A percentile compares a stretch with the other conserved stretches of the same genome.
These are phyloP conservation scores for Andrena praecox DNA, from an alignment of 2,888 invertebrate species.

Conservation along the genomic window DNA sequence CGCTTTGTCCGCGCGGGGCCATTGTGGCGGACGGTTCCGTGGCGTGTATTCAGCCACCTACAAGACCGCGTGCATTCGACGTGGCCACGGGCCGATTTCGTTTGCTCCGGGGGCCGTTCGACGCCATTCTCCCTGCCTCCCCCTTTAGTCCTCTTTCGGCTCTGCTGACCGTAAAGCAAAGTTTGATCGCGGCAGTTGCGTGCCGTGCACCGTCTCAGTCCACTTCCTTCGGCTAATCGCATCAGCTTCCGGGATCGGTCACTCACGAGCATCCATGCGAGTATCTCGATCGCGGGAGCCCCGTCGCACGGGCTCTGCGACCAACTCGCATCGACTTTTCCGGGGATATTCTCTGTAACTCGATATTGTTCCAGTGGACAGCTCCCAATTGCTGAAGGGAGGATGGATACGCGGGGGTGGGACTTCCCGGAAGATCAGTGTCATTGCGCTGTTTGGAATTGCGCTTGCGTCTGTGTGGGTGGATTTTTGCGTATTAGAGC, in stretches of 20 bases:
- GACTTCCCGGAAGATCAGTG: too few species aligned
- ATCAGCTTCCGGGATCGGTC: slow-evolving; percentile 34
- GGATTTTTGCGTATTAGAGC: too few species aligned
- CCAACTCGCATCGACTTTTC: background rate
- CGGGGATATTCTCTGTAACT: background rate
- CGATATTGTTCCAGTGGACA: background rate
- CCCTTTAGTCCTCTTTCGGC: slow-evolving; percentile 49
- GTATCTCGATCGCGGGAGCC: background rate
- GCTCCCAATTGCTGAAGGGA: too few species aligned
- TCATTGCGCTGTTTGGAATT: too few species aligned
- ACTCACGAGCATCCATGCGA: slow-evolving; percentile 10
- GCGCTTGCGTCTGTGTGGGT: too few species aligned
- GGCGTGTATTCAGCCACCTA: slow-evolving; percentile 54
- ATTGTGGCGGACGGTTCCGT: slow-evolving; percentile 62
- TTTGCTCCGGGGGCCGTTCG: slow-evolving; percentile 45
- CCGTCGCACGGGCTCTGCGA: background rate
- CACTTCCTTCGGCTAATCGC: slow-evolving; percentile 37
- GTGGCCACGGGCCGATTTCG: slow-evolving; percentile 38
- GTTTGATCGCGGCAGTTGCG: slow-evolving; percentile 34
- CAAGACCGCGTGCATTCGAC: slow-evolving; percentile 39
- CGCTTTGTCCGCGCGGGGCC: slow-evolving; percentile 66
- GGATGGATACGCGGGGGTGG: too few species aligned
- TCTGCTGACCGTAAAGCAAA: slow-evolving; percentile 40
- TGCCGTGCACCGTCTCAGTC: background rate
- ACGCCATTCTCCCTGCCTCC: slow-evolving; percentile 10